phyloP scores from a whole-genome alignment of 2,797 vertebrate genomes.

The Myripristis jacobus region DNA sequence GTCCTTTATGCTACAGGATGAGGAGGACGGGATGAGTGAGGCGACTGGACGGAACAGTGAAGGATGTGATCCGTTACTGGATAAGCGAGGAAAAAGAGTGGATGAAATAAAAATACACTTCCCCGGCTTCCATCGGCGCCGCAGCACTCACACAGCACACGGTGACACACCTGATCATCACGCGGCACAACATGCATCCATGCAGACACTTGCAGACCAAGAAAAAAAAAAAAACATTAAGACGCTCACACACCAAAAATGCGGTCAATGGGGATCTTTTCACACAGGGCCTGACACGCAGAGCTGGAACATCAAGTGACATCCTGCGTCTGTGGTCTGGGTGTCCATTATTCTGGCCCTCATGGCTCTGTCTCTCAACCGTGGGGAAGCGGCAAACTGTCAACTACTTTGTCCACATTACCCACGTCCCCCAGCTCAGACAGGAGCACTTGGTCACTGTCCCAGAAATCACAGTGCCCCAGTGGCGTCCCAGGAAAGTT shows the following conservation, averaged over 20 bases:
- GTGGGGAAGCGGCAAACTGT: constrained; percentile 80
- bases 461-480: constrained; percentile 84
- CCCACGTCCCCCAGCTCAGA: constrained; percentile 84
- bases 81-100: constrained; percentile 48
- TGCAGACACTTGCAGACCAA: constrained; percentile 36
- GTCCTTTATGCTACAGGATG: constrained; percentile 71
- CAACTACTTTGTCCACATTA: constrained; percentile 86
- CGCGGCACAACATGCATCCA: constrained; percentile 33
- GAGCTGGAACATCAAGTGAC: constrained; percentile 75
- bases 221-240: constrained; percentile 27
- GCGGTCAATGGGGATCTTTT: constrained; percentile 65
- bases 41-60: constrained; percentile 44
- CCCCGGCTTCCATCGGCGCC: constrained; percentile 63
- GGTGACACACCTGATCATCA: constrained; percentile 20
- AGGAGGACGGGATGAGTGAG: constrained; percentile 60
- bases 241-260: constrained; percentile 25
- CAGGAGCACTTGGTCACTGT: constrained; percentile 86
- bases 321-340: constrained; percentile 74
- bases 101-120: constrained; percentile 71
- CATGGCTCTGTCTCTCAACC: constrained; percentile 76
- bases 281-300: constrained; percentile 71
- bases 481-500: constrained; percentile 81
- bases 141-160: constrained; percentile 46
- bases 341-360: constrained; percentile 78
- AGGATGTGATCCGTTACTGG: constrained; percentile 61